Evolutionary conservation across 2,113 vertebrate genomes (phyloP).

Genomic region (Typhlomys cinereus): DNA sequence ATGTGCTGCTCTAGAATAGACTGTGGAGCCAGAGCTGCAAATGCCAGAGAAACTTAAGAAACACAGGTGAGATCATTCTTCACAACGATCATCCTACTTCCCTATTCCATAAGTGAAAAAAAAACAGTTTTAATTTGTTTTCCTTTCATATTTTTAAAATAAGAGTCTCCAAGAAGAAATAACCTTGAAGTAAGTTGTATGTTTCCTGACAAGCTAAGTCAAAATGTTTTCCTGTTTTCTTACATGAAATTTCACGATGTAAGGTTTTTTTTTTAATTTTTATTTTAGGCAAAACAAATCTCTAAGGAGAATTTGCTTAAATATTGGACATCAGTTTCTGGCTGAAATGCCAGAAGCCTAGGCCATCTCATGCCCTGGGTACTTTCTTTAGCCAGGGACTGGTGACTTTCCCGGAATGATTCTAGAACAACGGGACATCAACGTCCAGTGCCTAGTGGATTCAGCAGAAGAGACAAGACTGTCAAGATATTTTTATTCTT

Average conservation of each 20-base stretch:
- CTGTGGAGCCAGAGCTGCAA: not conserved
- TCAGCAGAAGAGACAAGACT: conserved; percentile 68
- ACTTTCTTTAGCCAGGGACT: not conserved
- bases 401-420: not conserved
- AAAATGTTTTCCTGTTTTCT: conserved; percentile 77
- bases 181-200: conserved; percentile 72
- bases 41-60: not conserved
- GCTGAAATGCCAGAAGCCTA: not conserved
- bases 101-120: conserved; percentile 41
- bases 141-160: conserved; percentile 59
- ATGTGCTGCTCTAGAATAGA: not conserved
- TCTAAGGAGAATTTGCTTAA: conserved; percentile 45
- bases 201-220: conserved; percentile 72
- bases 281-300: conserved; percentile 52
- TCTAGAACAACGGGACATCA: not conserved
- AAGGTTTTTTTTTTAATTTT: too few relatives aligned
- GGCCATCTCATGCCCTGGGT: not conserved
- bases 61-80: not conserved
- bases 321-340: not conserved
- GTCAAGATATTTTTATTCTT: conserved; percentile 77
- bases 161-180: conserved; percentile 53
- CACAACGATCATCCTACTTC: not conserved
- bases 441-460: not conserved
- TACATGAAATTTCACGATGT: conserved; percentile 62
- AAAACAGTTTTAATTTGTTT: conserved; percentile 59